Percentiles rank a stretch among this genome's conserved stretches.
Evolutionary conservation across 2,888 invertebrate genomes (phyloP).

Genomic region (Oxystoma pomonae): DNA sequence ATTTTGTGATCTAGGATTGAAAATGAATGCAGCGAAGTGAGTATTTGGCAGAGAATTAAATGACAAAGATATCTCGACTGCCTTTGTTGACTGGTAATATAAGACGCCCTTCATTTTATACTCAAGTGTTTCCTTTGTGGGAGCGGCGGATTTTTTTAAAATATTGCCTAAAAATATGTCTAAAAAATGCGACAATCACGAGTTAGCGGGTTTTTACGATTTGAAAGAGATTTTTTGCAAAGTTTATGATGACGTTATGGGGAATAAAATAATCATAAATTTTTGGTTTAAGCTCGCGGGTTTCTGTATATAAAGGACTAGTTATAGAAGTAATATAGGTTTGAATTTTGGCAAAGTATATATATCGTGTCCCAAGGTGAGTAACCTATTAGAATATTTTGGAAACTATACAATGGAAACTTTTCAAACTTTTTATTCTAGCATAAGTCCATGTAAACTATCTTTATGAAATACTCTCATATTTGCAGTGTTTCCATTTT

Average conservation of each 20-base stretch:
- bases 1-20: neutral
- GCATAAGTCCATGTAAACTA: too few species aligned
- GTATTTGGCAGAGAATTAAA: slow-evolving; percentile 27
- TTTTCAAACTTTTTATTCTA: too few species aligned
- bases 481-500: too few species aligned
- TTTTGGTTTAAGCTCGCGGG: neutral
- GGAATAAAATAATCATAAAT: neutral
- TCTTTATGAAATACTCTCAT: too few species aligned
- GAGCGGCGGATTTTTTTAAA: neutral
- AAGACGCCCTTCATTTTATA: slow-evolving; percentile 2
- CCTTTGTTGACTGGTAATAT: slow-evolving; percentile 25
- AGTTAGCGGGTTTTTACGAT: neutral
- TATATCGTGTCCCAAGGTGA: too few species aligned
- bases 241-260: neutral
- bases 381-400: too few species aligned
- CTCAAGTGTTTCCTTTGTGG: neutral
- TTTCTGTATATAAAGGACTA: too few species aligned
- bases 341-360: too few species aligned
- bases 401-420: too few species aligned
- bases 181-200: neutral
- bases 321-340: too few species aligned
- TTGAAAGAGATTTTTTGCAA: too few species aligned
- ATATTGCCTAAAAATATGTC: neutral
- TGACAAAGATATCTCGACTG: slow-evolving; percentile 4
- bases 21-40: neutral